These are phyloP conservation scores for Saxicola maurus DNA, from an alignment of 2,797 vertebrate species.

Conservation along the genomic window DNA sequence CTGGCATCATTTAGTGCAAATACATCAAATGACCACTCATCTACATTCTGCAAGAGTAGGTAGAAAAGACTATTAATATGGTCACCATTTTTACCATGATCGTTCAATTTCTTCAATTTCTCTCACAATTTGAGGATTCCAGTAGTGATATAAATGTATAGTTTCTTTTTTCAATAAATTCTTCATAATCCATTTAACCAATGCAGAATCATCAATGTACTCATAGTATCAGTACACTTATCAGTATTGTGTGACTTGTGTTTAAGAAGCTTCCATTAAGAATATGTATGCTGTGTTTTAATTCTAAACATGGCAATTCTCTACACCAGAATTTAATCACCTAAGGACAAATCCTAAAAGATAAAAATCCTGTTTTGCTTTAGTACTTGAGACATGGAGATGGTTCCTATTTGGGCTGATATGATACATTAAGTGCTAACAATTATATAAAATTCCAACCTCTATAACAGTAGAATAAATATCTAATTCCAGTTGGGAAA, in stretches of 20 bases:
- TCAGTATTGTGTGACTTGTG: background rate
- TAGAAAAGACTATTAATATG: background rate
- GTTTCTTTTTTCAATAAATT: background rate
- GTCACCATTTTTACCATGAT: background rate
- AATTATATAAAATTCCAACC: background rate
- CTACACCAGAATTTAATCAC: background rate
- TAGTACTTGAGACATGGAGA: background rate
- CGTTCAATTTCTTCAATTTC: background rate
- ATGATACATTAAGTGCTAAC: background rate
- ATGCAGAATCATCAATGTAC: background rate
- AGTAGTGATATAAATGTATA: background rate
- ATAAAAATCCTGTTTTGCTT: background rate
- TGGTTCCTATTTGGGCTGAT: background rate
- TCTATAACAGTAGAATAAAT: background rate
- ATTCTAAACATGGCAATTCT: background rate
- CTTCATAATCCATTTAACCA: background rate
- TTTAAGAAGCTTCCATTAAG: background rate
- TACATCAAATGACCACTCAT: slow-evolving; percentile 93
- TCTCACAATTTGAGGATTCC: background rate
- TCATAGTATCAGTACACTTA: background rate
- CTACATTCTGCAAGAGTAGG: slow-evolving; percentile 79
- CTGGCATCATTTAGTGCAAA: slow-evolving; percentile 93
- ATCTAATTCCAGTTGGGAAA: background rate
- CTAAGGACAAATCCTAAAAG: background rate
- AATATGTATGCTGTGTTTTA: background rate